These are phyloP conservation scores for Sogatella furcifera DNA, from an alignment of 1,140 invertebrate genomes.

Conservation along the genomic window DNA sequence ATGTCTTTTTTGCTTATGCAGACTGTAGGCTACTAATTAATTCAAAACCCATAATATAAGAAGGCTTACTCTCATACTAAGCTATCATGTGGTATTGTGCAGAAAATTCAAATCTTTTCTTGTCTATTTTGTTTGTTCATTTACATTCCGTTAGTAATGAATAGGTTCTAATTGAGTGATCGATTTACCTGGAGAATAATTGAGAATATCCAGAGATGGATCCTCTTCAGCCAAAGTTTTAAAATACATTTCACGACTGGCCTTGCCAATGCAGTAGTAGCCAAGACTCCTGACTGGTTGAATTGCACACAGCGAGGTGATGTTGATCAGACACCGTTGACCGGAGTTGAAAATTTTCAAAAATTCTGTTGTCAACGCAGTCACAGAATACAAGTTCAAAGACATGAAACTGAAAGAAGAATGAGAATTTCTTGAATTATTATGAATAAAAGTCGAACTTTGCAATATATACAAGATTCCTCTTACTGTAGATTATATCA, in stretches of 20 bases:
- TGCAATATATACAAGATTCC: too few relatives aligned
- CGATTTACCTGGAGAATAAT: slow-evolving; percentile 73
- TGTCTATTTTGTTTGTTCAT: background rate
- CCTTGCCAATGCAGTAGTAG: slow-evolving; percentile 79
- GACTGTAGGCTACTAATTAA: too few relatives aligned
- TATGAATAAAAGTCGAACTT: too few relatives aligned
- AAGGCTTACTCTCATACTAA: too few relatives aligned
- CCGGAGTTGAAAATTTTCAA: slow-evolving; percentile 41
- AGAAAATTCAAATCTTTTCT: too few relatives aligned
- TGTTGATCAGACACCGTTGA: slow-evolving; percentile 62
- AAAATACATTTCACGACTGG: slow-evolving; percentile 87
- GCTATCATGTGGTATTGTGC: too few relatives aligned
- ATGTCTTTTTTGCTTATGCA: too few relatives aligned
- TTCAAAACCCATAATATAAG: too few relatives aligned
- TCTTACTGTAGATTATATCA: too few relatives aligned
- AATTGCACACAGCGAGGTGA: slow-evolving; percentile 73
- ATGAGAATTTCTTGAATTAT: too few relatives aligned
- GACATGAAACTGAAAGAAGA: slow-evolving; percentile 23
- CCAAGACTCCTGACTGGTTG: slow-evolving; percentile 62
- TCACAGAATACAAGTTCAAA: slow-evolving; percentile 37
- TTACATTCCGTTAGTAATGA: background rate
- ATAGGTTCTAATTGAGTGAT: background rate
- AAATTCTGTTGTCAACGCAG: slow-evolving; percentile 67
- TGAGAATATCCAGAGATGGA: slow-evolving; percentile 62
- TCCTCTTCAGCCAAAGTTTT: slow-evolving; percentile 71